Conservation (phyloP, 1,140 invertebrate species). For the Drosophila lini region DNA sequence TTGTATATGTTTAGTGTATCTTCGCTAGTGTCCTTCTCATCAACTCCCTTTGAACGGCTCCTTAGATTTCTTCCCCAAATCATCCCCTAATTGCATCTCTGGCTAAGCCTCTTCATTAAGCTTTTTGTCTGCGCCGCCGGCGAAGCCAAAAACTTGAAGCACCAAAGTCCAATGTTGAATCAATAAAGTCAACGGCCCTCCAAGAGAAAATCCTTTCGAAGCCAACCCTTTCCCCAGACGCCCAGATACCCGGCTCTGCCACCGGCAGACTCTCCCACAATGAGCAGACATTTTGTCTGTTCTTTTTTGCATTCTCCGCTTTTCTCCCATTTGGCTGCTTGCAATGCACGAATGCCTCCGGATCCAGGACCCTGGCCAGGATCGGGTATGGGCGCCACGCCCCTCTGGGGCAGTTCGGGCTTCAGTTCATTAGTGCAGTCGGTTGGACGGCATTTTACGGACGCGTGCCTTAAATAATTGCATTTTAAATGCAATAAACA, state of each 20-base stretch:
- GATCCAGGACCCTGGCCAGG: conserved; percentile 25
- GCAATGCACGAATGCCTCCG: conserved; percentile 64
- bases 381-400: conserved; percentile 7
- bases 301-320: conserved; percentile 26
- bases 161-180: conserved; percentile 54
- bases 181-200: conserved; percentile 55
- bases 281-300: conserved; percentile 52
- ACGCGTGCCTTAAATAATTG: conserved; percentile 81
- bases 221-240: background rate
- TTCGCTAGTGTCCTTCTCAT: too few species aligned
- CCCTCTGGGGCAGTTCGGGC: conserved; percentile 35
- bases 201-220: conserved; percentile 20
- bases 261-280: conserved; percentile 33
- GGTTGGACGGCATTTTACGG: conserved; percentile 80
- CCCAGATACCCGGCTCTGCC: background rate
- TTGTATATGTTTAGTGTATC: background rate
- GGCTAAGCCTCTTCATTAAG: conserved; percentile 33
- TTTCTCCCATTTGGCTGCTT: conserved; percentile 42
- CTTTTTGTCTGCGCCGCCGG: conserved; percentile 5
- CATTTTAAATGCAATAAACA: conserved; percentile 78
- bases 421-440: conserved; percentile 79
- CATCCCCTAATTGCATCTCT: conserved; percentile 25
- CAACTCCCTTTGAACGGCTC: background rate
- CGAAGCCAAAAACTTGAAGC: conserved; percentile 23
- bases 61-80: background rate